Evolutionary conservation across 2,113 vertebrate species (phyloP), one percentile per base, ranked within the genome.

Genomic region (Cebus imitator): DNA sequence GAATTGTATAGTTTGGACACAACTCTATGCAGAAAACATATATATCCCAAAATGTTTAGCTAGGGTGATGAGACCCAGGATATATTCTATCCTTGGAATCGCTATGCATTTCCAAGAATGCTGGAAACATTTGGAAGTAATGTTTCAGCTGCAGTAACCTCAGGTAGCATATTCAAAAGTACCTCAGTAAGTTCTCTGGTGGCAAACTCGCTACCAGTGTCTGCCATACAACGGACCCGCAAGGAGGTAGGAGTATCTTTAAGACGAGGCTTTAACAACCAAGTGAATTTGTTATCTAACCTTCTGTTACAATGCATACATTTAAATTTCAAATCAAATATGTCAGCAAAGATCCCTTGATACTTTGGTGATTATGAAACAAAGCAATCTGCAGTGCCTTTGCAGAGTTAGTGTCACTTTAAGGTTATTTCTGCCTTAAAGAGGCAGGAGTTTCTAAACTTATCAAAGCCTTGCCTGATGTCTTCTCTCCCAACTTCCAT

Each of bases 301-400:
- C 4, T 35, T 97, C 13, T 23, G 45, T 83, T 81, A 92, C 40
- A 70, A 92, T 85, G 25, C 25, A 18, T 57, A 55, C 21, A 37
- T 87, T 96, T 80, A 91, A 93, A 85, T 85, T 83, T 94, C 27
- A 94, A 93, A 76, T 84, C n/a, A 95, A 93, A 87, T 70, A 75
- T 30, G 48, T 87, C 48, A 72, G 64, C 20, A 84, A 90, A 85
- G 48, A 13, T 73, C 32, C 27, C 10, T 94, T 87, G 48, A 50
- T 55, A 32, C 50, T 91, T 85, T 37, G 18, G 30, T 84, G 57
- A 76, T 85, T 64, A 68, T 23, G 79, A 82, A 57, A 87, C 48
- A 78, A 73, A 94, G 61, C 76, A 40, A 40, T 50, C 82, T 81
- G 21, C 55, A 61, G 8, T 84, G 57, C 6, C 16, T 94, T 76